Evolutionary conservation across 2,113 vertebrate genomes (phyloP), one percentile per base, ranked within the genome.

Genomic region (Gallinago media): DNA sequence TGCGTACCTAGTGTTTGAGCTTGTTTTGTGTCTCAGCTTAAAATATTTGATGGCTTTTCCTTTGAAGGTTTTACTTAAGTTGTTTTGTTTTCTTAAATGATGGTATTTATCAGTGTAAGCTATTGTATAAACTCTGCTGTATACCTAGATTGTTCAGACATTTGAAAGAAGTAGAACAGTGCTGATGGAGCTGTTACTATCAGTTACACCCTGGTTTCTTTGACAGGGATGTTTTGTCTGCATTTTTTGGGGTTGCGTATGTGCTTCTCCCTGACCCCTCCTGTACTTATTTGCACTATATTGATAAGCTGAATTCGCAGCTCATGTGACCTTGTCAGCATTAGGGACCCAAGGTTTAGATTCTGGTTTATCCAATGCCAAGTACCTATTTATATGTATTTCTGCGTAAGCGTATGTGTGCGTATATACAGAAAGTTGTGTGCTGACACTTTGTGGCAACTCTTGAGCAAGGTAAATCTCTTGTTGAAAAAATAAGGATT

Each of bases 51-150:
- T 55, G 7, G 0, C 9, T 67, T 63, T 84, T 68, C 9, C 21
- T 58, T 86, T 76, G 81, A 73, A 88, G 8, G 11, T 65, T 91
- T 87, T 79, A n/a, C 40, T 85, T 65, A 56, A 55, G 23, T 66
- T 32, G 8, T 50, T 86, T 85, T 36, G 11, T 83, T 62, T 63
- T 42, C 40, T 77, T 63, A 50, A 91, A 31, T 11, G 2, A 11
- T 71, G 5, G 2, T 42, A 63, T 82, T 75, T 94, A 42, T 85
- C 34, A 12, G 23, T 79, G 12, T 85, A 87, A 89, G 10, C 34
- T 73, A 3, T 59, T 81, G 29, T 78, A 89, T 75, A 72, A 92
- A 76, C 11, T 86, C n/a, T 36, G 29, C 29, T 50, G 36, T 47
- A 38, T 21, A 58, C 9, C 25, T 29, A 72, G 34, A 14, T 55